Evolutionary conservation across 1,140 invertebrate species (phyloP).

Genomic region (Pseudomyrmex flavicornis): DNA sequence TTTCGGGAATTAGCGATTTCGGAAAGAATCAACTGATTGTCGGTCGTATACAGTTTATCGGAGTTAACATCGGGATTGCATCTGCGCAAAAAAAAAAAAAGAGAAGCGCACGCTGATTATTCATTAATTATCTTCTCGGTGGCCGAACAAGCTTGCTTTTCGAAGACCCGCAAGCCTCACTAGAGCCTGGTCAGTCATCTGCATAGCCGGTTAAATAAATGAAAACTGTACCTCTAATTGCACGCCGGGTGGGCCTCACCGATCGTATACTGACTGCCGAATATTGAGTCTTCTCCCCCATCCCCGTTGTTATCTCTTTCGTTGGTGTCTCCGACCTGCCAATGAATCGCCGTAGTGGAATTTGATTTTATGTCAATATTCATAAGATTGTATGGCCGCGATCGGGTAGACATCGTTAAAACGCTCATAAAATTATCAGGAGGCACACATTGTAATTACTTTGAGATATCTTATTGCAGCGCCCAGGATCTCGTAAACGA

Average conservation of each 20-base stretch:
- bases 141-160: conserved; percentile 30
- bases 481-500: conserved; percentile 14
- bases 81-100: background rate
- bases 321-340: background rate
- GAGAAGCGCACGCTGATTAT: conserved; percentile 17
- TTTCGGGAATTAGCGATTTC: background rate
- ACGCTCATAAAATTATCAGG: conserved; percentile 46
- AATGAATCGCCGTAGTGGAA: conserved; percentile 6
- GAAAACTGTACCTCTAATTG: conserved; percentile 63
- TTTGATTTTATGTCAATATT: conserved; percentile 59
- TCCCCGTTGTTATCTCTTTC: background rate
- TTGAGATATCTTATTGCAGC: conserved; percentile 24
- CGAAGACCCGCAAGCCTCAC: conserved; percentile 9
- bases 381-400: conserved; percentile 25
- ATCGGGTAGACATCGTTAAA: conserved; percentile 22
- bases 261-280: conserved; percentile 6
- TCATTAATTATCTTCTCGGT: conserved; percentile 67
- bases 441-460: conserved; percentile 43
- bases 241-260: conserved; percentile 3
- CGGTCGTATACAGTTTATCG: conserved; percentile 5
- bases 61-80: background rate
- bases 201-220: conserved; percentile 50
- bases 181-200: conserved; percentile 4
- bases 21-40: background rate
- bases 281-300: conserved; percentile 8